Percentiles rank a stretch among this genome's conserved stretches.
Conservation (phyloP, 2,113 vertebrate genomes). For the Sorex araneus region DNA sequence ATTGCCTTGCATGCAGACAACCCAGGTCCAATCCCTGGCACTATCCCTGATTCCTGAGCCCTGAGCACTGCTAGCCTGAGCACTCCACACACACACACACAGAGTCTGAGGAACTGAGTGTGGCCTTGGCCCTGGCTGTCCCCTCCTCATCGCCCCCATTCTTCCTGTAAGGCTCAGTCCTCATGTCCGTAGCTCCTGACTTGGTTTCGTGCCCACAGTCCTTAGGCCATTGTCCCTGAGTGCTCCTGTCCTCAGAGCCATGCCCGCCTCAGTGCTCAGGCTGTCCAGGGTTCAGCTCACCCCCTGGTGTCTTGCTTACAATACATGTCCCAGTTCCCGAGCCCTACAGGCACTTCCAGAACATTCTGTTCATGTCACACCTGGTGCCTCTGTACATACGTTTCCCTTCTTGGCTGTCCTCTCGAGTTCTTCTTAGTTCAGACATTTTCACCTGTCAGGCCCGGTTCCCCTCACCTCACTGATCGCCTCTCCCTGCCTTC, state of each 20-base stretch:
- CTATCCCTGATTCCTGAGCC: no score
- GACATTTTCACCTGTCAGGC: neutral
- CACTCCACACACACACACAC: no score
- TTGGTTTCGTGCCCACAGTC: neutral
- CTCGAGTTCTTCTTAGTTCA: slow-evolving; percentile 22
- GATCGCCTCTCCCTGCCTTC: neutral
- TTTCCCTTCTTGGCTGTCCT: neutral
- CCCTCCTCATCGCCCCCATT: neutral
- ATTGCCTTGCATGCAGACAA: no score
- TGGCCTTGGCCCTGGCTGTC: neutral
- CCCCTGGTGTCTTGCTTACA: neutral
- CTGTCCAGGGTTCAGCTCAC: neutral
- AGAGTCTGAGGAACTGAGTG: no score
- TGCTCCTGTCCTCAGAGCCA: neutral
- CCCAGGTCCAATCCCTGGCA: no score
- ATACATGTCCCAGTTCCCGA: neutral
- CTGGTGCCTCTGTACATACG: neutral
- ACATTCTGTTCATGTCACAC: neutral
- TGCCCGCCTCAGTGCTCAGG: neutral
- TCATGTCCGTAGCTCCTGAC: neutral
- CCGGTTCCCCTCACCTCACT: neutral
- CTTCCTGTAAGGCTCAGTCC: neutral
- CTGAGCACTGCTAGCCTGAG: no score
- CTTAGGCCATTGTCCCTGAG: neutral
- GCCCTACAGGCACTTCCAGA: neutral